Evolutionary conservation across 1,140 invertebrate genomes (phyloP).

Genomic region (Oryctes rhinoceros): DNA sequence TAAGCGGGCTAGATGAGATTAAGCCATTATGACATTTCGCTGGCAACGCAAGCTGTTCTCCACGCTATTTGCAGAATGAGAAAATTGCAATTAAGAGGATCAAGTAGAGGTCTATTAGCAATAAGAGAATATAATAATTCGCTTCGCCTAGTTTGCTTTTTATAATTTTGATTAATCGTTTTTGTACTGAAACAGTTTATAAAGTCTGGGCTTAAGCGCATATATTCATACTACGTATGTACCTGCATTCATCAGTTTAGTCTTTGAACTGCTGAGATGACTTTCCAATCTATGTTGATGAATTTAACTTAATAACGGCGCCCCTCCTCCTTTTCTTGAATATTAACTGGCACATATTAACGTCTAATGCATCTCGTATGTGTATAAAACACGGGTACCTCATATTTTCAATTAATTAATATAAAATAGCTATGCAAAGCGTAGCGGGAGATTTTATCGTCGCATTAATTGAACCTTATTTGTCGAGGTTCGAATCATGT

Average conservation of each 20-base stretch:
- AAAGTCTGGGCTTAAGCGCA: no score
- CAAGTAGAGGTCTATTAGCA: no score
- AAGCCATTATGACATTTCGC: no score
- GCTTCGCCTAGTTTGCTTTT: no score
- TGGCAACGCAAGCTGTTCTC: no score
- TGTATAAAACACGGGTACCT: constrained; percentile 33
- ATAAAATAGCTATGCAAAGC: constrained; percentile 44
- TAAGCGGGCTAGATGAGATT: no score
- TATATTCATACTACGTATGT: neutral
- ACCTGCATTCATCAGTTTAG: neutral
- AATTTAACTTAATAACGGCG: constrained; percentile 38
- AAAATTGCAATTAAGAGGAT: no score
- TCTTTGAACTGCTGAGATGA: constrained; percentile 5
- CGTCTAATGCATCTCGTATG: constrained; percentile 36
- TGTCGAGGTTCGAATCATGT: constrained; percentile 35
- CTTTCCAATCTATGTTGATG: constrained; percentile 35
- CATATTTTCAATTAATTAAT: constrained; percentile 46
- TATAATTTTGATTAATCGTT: no score
- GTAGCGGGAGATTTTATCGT: constrained; percentile 40
- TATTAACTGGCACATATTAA: constrained; percentile 41
- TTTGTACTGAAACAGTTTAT: no score
- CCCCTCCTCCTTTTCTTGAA: constrained; percentile 16
- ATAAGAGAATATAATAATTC: no score
- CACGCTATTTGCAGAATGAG: no score
- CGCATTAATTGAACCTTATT: constrained; percentile 44